These are phyloP conservation scores for Leptinotarsa defecta DNA, from an alignment of 1,140 invertebrate genomes.

Conservation along the genomic window DNA sequence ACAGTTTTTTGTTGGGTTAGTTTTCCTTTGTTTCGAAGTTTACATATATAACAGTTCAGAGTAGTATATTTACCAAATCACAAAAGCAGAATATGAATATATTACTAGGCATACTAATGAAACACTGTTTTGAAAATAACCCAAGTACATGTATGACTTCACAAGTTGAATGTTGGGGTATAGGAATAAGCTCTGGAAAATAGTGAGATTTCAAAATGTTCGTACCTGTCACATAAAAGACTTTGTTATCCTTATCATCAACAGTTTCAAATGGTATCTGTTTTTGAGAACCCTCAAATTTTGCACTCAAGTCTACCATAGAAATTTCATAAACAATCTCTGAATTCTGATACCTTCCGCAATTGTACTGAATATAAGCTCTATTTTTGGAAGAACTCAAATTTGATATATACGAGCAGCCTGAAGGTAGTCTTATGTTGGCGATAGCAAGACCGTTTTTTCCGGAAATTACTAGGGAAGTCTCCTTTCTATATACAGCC, in stretches of 20 bases:
- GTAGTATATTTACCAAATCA: too few relatives aligned
- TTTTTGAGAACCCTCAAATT: conserved; percentile 26
- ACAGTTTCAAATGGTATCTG: not conserved
- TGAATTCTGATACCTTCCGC: not conserved
- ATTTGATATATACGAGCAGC: conserved; percentile 14
- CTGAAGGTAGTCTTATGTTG: conserved; percentile 29
- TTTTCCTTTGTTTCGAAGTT: too few relatives aligned
- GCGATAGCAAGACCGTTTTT: conserved; percentile 34
- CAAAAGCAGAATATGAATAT: too few relatives aligned
- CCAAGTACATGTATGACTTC: too few relatives aligned
- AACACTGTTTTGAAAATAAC: too few relatives aligned
- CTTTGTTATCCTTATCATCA: not conserved
- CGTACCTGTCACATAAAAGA: conserved; percentile 22
- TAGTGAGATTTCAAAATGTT: not conserved
- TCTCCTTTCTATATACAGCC: conserved; percentile 60
- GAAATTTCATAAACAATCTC: conserved; percentile 14
- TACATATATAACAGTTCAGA: too few relatives aligned
- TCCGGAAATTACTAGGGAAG: conserved; percentile 36
- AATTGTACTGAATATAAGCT: conserved; percentile 4
- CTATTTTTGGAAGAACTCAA: not conserved
- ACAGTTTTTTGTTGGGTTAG: too few relatives aligned
- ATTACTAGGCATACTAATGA: too few relatives aligned
- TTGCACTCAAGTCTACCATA: conserved; percentile 18
- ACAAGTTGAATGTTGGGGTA: too few relatives aligned
- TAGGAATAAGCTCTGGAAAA: too few relatives aligned